A percentile compares a stretch with the other conserved stretches of the same genome.
Evolutionary conservation across 64 coral and sea anemone genomes (phyloP).

Genomic region (Catalaphyllia jardinei): DNA sequence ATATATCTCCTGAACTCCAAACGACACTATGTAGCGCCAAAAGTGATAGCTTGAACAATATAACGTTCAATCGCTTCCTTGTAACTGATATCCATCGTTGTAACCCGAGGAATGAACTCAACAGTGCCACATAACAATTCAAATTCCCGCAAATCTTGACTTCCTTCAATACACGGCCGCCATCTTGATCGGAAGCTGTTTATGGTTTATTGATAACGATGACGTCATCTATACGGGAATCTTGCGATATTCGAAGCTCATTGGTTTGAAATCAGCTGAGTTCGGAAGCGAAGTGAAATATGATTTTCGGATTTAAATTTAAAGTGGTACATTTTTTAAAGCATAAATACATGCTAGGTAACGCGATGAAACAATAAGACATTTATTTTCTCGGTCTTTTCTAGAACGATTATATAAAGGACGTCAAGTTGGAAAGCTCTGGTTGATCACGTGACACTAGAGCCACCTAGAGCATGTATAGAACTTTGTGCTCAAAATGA

Average conservation of each 20-base stretch:
- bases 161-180: slow-evolving; percentile 24
- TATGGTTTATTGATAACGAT: slow-evolving; percentile 38
- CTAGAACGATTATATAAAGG: no score
- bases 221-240: slow-evolving; percentile 30
- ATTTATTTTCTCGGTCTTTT: no score
- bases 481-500: no score
- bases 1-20: not conserved
- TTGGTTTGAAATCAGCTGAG: slow-evolving; percentile 37
- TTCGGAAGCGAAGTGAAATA: not conserved
- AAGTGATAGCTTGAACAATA: not conserved
- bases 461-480: no score
- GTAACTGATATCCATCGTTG: slow-evolving; percentile 23
- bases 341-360: no score
- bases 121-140: not conserved
- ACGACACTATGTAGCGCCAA: not conserved
- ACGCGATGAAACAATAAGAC: no score
- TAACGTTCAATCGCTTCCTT: not conserved
- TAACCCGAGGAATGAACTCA: slow-evolving; percentile 1
- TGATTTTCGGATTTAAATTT: not conserved
- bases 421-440: no score
- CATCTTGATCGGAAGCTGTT: slow-evolving; percentile 29
- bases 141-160: slow-evolving; percentile 13
- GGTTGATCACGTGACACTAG: no score
- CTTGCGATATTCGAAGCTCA: not conserved
- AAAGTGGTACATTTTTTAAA: no score